These are phyloP conservation scores for Pogonus chalceus DNA, from an alignment of 1,140 invertebrate species.

Conservation along the genomic window DNA sequence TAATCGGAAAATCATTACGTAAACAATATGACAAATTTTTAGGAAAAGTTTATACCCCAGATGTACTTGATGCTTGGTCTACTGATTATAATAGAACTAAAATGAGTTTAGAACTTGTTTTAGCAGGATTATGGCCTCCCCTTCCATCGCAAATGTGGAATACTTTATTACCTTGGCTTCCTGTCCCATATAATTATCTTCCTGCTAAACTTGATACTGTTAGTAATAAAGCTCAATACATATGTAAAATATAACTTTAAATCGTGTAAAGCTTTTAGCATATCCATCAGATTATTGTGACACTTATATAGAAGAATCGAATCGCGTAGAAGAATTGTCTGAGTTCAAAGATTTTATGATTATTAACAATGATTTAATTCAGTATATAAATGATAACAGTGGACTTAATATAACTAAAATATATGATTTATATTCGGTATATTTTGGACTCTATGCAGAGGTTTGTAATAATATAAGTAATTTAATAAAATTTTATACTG, in stretches of 20 bases:
- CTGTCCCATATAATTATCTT: conserved; percentile 25
- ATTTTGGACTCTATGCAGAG: neutral
- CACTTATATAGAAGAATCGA: neutral
- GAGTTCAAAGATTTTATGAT: neutral
- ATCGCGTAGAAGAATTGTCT: neutral
- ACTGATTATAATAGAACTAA: conserved; percentile 50
- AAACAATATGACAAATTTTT: conserved; percentile 35
- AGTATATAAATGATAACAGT: neutral
- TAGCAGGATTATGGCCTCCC: conserved; percentile 33
- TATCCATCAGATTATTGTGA: too few relatives aligned
- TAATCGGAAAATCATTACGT: conserved; percentile 36
- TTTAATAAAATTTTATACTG: too few relatives aligned
- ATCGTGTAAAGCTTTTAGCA: too few relatives aligned
- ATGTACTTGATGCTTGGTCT: conserved; percentile 40
- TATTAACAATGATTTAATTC: neutral
- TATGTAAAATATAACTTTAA: too few relatives aligned
- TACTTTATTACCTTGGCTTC: conserved; percentile 31
- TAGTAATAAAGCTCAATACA: too few relatives aligned
- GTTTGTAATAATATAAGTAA: neutral
- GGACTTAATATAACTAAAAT: neutral
- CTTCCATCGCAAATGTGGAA: conserved; percentile 24
- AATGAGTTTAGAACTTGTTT: conserved; percentile 35
- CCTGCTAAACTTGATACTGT: too few relatives aligned
- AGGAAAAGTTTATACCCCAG: conserved; percentile 30
- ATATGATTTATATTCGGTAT: neutral